Evolutionary conservation across 2,888 invertebrate species (phyloP), one percentile per base, ranked within the genome.

Genomic region (Pheosia tremula): DNA sequence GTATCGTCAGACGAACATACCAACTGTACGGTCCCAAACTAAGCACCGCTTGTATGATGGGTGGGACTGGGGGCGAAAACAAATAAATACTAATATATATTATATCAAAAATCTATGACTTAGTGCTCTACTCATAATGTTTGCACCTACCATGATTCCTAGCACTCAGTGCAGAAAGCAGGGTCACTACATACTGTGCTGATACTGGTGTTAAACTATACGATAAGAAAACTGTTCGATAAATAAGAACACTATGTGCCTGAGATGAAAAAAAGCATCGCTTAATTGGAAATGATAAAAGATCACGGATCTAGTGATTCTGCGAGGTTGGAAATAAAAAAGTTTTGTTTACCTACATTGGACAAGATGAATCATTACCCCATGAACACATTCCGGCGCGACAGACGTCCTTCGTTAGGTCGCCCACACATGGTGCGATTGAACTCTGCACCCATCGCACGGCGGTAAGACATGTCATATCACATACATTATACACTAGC

Each of bases 351-450:
- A 87, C 90, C 90, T 89, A 89, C 86, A 84, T 85, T 80, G 73
- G 72, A 79, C 67, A 72, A 79, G 84, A 88, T 89, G 91, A 91
- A 87, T 91, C 90, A 90, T 81, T 85, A 83, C 85, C 86, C 90
- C 89, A 81, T 74, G 77, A 77, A 62, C 78, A 75, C 76, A 86
- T 87, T 85, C 86, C 84, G 76, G 68, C 64, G 75, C 68, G 68
- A 70, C 76, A 64, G 67, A 69, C 82, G 84, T 78, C 81, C 80
- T 81, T 83, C 72, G 61, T 80, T 65, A 91, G 89, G 90, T 80
- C 67, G 71, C 56, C 72, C 64, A 64, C 80, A 86, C 70, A 81
- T 81, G 47, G 10, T 56, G 50, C 62, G 60, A 70, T 11, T 68
- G 37, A 37, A 7, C 24, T 47, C 47, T 47, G 11, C 11, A 5